These are phyloP conservation scores for Apteryx owenii DNA, from an alignment of 2,113 vertebrate species.

Conservation along the genomic window DNA sequence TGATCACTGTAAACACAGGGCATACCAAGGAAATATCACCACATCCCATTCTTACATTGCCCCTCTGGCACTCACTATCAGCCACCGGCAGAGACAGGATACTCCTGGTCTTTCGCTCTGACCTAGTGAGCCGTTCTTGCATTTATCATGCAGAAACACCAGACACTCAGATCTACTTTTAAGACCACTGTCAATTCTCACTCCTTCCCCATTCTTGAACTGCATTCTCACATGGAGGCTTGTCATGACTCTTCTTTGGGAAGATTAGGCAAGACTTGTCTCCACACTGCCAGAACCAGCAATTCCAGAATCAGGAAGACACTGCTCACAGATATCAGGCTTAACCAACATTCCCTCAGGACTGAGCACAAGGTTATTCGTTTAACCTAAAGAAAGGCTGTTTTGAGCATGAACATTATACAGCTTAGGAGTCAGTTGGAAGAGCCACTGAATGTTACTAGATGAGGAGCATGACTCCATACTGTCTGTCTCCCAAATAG, in stretches of 20 bases:
- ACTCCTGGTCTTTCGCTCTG: not conserved
- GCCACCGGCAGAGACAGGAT: not conserved
- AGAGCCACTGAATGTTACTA: not conserved
- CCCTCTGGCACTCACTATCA: not conserved
- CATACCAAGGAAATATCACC: not conserved
- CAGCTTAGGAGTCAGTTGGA: not conserved
- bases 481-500: not conserved
- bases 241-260: not conserved
- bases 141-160: not conserved
- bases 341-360: not conserved
- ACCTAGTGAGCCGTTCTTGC: not conserved
- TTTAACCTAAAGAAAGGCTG: not conserved
- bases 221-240: not conserved
- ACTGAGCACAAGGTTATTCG: not conserved
- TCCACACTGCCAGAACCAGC: not conserved
- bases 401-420: not conserved
- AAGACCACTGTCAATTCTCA: not conserved
- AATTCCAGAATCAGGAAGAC: not conserved
- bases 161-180: not conserved
- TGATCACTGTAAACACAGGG: not conserved
- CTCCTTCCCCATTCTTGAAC: not conserved
- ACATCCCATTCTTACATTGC: not conserved
- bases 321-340: not conserved
- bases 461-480: not conserved
- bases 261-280: not conserved